Percentiles rank a stretch among this genome's conserved stretches.
phyloP scores from a whole-genome alignment of 2,113 vertebrate genomes.

The Actenoides lindsayi region DNA sequence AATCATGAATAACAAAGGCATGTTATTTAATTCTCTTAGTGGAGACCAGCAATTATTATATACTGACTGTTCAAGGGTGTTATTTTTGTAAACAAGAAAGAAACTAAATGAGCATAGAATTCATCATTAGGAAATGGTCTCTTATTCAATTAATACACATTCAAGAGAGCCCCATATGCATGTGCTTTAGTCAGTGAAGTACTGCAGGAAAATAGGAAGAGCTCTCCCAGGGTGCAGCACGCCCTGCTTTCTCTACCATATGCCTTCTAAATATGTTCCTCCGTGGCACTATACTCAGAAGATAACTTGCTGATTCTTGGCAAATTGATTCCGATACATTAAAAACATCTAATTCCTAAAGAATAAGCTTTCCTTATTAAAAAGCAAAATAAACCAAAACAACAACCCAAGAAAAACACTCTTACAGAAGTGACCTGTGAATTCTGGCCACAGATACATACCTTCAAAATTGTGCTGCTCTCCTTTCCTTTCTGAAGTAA shows the following conservation, averaged over 20 bases:
- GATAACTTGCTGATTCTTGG: not conserved
- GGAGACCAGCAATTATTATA: conserved; percentile 56
- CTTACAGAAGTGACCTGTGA: not conserved
- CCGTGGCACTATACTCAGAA: not conserved
- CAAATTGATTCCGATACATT: not conserved
- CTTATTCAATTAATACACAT: conserved; percentile 44
- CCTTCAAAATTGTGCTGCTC: not conserved
- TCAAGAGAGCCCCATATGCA: conserved; percentile 30
- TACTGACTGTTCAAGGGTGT: conserved; percentile 41
- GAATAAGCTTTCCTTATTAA: not conserved
- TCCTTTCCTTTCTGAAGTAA: not conserved
- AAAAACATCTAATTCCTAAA: not conserved
- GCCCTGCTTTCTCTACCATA: conserved; percentile 51
- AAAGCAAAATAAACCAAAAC: not conserved
- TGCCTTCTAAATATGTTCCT: conserved; percentile 64
- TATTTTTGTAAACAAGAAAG: conserved; percentile 41
- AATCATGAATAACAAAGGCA: not conserved
- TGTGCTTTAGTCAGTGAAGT: conserved; percentile 16
- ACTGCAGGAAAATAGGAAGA: conserved; percentile 52
- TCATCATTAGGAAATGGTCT: conserved; percentile 39
- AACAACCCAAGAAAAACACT: not conserved
- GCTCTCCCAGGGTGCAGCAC: conserved; percentile 24
- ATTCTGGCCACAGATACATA: not conserved
- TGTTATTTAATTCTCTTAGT: conserved; percentile 8
- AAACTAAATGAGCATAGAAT: conserved; percentile 49